A percentile compares a stretch with the other conserved stretches of the same genome.
Conservation (phyloP, 2,888 invertebrate species). For the Microchrysa polita region DNA sequence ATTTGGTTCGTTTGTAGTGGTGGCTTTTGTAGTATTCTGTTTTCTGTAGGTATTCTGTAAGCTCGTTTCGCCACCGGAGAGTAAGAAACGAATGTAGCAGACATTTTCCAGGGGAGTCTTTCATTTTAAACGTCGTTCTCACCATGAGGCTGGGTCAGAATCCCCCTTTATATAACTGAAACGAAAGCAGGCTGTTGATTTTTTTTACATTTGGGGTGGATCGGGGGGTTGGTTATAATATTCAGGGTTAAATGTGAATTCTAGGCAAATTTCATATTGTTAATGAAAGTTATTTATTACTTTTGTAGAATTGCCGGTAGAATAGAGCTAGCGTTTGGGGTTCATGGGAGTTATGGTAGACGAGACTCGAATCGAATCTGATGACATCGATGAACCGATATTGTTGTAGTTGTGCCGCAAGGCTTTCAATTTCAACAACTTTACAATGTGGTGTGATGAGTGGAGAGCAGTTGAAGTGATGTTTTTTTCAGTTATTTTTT, state of each 20-base stretch:
- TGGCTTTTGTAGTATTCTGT: too few species aligned
- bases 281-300: slow-evolving; percentile 34
- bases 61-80: too few species aligned
- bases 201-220: background rate
- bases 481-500: too few species aligned
- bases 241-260: background rate
- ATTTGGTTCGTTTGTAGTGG: background rate
- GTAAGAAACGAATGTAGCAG: background rate
- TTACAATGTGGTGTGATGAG: too few species aligned
- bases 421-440: too few species aligned
- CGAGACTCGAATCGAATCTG: too few species aligned
- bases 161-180: background rate
- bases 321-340: background rate
- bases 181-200: background rate
- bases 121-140: background rate
- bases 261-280: slow-evolving; percentile 8
- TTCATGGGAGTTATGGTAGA: too few species aligned
- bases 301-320: background rate
- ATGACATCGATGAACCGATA: too few species aligned
- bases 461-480: too few species aligned
- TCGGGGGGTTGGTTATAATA: background rate
- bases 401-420: too few species aligned
- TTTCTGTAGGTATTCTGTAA: too few species aligned
- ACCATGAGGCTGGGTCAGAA: background rate
- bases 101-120: background rate